Conservation (phyloP, 2,888 invertebrate genomes). For the Drosophila ustulata region DNA sequence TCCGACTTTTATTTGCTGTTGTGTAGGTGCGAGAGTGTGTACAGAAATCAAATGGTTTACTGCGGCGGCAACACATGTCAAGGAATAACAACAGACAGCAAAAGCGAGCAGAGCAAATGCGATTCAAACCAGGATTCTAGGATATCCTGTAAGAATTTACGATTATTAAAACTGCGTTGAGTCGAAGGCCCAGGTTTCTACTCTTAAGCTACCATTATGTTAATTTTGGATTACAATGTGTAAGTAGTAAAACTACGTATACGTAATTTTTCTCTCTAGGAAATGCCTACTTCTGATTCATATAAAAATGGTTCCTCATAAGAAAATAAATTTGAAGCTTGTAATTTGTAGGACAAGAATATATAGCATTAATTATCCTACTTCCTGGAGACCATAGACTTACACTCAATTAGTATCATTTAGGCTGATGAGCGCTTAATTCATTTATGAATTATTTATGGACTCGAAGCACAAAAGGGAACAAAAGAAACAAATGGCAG, state of each 20-base stretch:
- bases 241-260: not conserved
- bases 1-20: constrained; percentile 7
- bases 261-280: not conserved
- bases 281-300: not conserved
- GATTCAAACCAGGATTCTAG: not conserved
- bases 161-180: no score
- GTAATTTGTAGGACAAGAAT: not conserved
- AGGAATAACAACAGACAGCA: constrained; percentile 51
- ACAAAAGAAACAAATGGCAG: constrained; percentile 7
- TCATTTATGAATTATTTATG: constrained; percentile 6
- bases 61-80: constrained; percentile 66
- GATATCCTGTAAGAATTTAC: constrained; percentile 16
- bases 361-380: not conserved
- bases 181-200: no score
- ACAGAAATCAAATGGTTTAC: constrained; percentile 68
- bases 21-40: constrained; percentile 15
- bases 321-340: not conserved
- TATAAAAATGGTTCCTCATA: not conserved
- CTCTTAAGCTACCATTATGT: not conserved
- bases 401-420: not conserved
- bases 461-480: not conserved
- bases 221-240: not conserved
- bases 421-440: constrained; percentile 3
- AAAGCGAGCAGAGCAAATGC: constrained; percentile 2
- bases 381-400: not conserved